Base-by-base conservation (phyloP, 2,888 invertebrate genomes). In the Diadegma fenestrale region DNA sequence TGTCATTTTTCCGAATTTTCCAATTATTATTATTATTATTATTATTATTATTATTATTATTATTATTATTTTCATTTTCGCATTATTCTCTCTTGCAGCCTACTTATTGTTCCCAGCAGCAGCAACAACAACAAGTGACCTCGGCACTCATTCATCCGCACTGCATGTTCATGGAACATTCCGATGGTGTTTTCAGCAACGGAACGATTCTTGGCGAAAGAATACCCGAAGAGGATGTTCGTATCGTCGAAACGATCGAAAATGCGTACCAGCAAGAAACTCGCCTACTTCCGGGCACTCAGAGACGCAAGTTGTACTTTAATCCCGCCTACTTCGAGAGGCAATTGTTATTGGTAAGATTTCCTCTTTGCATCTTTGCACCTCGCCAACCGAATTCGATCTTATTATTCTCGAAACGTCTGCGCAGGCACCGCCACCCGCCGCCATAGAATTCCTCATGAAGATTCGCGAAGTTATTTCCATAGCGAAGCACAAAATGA, bases 281-380 rank as follows among this genome's bases (percentile, higher is more conserved):
- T 14, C 92, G 94, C 10, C 90, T 93, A 10, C 88, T 93, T 64
- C 93, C 93, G 1, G 97, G 97, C 14, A 96, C 96, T 37, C 96
- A 96, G 0, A 95, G 98, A 77, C 95, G 97, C 88, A 98, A 98
- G 91, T 94, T 98, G 2, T 98, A 98, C 92, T 98, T 98, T 91
- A 98, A 98, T 93, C 98, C 98, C 0, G 98, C 98, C 8, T 98
- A 98, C 92, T 98, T 98, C 91, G 98, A 98, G 92, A 97, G 97
- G 37, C 97, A 98, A 88, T 93, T 98, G 68, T 95, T 98, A 92
- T 95, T 97, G 94, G 98, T 98, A 95, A 95, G 95, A 93, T 45
- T 51, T n/a, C n/a, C n/a, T n/a, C n/a, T n/a, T n/a, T n/a, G n/a
- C n/a, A n/a, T n/a, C n/a, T n/a, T n/a, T n/a, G n/a, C n/a, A n/a